Percentiles rank a stretch among this genome's conserved stretches.
Evolutionary conservation across 2,113 vertebrate genomes (phyloP).

Genomic region (Nycticebus coucang): DNA sequence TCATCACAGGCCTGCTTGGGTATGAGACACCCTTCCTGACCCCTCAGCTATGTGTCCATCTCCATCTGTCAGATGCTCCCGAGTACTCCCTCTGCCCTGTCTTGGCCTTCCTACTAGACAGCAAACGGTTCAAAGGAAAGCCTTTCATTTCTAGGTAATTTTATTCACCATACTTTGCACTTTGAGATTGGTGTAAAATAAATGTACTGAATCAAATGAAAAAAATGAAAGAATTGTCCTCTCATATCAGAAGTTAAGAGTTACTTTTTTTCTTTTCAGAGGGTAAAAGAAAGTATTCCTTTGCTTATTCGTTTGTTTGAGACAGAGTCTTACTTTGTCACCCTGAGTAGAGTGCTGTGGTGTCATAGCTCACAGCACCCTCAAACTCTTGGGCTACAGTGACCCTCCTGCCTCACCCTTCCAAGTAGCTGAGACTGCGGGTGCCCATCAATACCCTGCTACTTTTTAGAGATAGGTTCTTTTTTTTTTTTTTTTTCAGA

Average conservation of each 20-base stretch:
- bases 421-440: too few relatives aligned
- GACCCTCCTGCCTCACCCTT: too few relatives aligned
- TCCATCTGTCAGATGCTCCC: background rate
- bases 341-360: too few relatives aligned
- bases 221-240: background rate
- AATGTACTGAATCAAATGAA: background rate
- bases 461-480: too few relatives aligned
- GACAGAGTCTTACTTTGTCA: too few relatives aligned
- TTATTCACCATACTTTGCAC: background rate
- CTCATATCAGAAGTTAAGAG: background rate
- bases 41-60: fast-evolving
- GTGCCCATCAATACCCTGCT: too few relatives aligned
- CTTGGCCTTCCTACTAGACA: background rate
- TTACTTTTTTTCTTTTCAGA: background rate
- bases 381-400: too few relatives aligned
- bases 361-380: too few relatives aligned
- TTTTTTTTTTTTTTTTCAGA: too few relatives aligned
- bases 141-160: background rate
- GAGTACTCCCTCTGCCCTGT: background rate
- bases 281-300: background rate
- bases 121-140: background rate
- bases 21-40: background rate
- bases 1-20: background rate
- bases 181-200: background rate
- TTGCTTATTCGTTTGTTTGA: too few relatives aligned